Evolutionary conservation across 2,888 invertebrate genomes (phyloP), one percentile per base, ranked within the genome.

Genomic region (Melangyna quadrimaculata): DNA sequence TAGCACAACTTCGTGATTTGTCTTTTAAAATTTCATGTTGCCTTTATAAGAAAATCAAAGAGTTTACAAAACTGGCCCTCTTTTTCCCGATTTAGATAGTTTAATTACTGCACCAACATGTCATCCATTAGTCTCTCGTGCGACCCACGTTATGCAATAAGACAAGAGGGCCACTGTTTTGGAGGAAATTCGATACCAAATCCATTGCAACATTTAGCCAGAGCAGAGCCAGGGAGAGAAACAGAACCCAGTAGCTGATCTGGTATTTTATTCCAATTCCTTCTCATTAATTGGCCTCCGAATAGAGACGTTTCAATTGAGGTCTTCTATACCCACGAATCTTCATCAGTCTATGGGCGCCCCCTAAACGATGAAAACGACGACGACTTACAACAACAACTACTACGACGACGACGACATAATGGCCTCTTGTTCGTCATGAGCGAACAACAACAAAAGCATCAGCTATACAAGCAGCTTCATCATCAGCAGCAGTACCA

Each of bases 261-360:
- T 67, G 81, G 86, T 77, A 78, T 81, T 86, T 78, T 53, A 80
- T 78, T 86, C 51, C 80, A 73, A 86, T 84, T 75, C 77, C 53
- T 45, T 37, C 72, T 77, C 75, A 80, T 84, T 84, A 84, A 84
- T 86, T 86, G 86, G 69, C 77, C 73, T n/a, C 63, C 45, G 78
- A 78, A 67, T 82, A 78, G 81, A 87, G 87, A 87, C 82, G 70
- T 87, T 78, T 75, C 74, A 78, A 78, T 82, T 74, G 87, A 74
- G 78, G 78, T 82, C 70, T 67, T 43, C 37, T 65, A n/a, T n/a
- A 78, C 53, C 81, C 78, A 78, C 78, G 78, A 75, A 74, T 79
- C 65, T 57, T 83, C 65, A 57, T 82, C 67, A 59, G 79, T 67
- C 84, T 75, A 48, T 61, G 77, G 82, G 81, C 82, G 71, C 81